phyloP scores from a whole-genome alignment of 2,113 vertebrate genomes.

The Oncorhynchus nerka region DNA sequence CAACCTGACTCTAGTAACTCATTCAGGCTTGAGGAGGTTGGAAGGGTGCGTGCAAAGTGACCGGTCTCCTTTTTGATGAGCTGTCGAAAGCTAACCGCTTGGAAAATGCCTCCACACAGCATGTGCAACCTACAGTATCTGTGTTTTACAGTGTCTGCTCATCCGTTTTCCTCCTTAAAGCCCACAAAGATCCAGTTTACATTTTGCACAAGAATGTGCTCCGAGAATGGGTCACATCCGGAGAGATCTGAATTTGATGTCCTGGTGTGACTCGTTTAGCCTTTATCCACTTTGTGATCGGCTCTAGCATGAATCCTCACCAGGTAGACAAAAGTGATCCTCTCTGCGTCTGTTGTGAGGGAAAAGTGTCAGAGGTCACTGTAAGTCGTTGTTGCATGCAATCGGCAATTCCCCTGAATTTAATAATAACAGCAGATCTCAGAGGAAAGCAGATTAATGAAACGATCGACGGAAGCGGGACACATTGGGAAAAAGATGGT shows the following conservation, averaged over 20 bases:
- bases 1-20: background rate
- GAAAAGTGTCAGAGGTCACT: no score
- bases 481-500: no score
- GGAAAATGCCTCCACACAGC: background rate
- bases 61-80: background rate
- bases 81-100: constrained; percentile 2
- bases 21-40: background rate
- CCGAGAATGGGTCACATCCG: background rate
- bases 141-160: background rate
- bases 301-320: no score
- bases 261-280: background rate
- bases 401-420: no score
- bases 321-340: no score
- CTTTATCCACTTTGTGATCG: background rate
- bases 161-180: background rate
- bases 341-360: no score
- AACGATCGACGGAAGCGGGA: no score
- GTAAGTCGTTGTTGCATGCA: no score
- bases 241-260: background rate
- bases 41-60: background rate
- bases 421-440: no score
- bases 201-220: background rate
- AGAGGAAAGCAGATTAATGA: no score
- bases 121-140: background rate
- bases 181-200: background rate